phyloP scores from a whole-genome alignment of 37 sponge, comb jelly and placozoan genomes.

The Eunapius fragilis region DNA sequence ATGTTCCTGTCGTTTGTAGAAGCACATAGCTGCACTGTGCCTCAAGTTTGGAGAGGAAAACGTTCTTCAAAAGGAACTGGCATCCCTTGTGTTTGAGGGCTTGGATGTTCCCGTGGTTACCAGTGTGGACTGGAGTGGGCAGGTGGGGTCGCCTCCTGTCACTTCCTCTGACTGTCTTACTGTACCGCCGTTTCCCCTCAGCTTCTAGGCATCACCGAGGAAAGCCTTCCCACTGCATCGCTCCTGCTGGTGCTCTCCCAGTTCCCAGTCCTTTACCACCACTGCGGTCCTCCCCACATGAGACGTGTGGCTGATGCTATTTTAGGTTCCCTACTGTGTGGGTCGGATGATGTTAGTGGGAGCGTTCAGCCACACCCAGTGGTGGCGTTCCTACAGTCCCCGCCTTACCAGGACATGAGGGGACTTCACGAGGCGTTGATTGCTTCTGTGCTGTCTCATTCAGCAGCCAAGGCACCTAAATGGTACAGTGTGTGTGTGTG shows the following conservation, averaged over 20 bases:
- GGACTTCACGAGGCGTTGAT: not conserved
- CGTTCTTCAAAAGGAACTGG: not conserved
- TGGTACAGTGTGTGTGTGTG: not conserved
- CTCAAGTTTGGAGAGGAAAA: not conserved
- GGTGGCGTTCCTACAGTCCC: not conserved
- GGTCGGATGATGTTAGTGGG: not conserved
- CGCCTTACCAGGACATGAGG: not conserved
- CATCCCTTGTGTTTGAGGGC: not conserved
- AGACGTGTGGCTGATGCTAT: slow-evolving; percentile 19
- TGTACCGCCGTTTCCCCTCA: not conserved
- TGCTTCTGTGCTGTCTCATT: not conserved
- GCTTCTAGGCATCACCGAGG: not conserved
- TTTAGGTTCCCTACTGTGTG: not conserved
- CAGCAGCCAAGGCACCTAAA: not conserved
- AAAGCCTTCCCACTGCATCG: not conserved
- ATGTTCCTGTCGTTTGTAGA: not conserved
- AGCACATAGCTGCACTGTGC: not conserved
- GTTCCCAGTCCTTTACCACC: slow-evolving; percentile 35
- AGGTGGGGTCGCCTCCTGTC: not conserved
- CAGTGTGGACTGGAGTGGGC: not conserved
- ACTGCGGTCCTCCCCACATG: slow-evolving; percentile 15
- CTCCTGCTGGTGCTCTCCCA: slow-evolving; percentile 20
- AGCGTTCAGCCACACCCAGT: not conserved
- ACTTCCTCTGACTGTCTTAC: not conserved
- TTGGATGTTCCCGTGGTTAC: not conserved